Evolutionary conservation across 2,113 vertebrate genomes (phyloP).

Genomic region (Notiomystis cincta): DNA sequence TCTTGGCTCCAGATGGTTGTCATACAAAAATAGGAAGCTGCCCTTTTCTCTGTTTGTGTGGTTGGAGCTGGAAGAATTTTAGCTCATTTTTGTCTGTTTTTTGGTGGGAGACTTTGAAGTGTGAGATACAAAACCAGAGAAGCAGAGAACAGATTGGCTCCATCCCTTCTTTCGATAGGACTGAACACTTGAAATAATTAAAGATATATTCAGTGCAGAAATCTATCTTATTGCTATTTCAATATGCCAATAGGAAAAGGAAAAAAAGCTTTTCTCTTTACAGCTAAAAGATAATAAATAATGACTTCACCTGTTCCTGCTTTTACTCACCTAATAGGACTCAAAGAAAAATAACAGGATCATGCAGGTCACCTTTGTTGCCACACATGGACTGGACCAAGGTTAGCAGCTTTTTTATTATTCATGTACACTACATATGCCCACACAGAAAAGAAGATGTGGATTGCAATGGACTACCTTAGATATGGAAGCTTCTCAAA

Average conservation of each 20-base stretch:
- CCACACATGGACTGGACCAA: not conserved
- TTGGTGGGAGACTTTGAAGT: not conserved
- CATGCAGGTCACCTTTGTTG: not conserved
- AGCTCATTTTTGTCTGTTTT: not conserved
- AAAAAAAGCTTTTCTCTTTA: no score
- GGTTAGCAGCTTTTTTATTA: not conserved
- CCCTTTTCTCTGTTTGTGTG: not conserved
- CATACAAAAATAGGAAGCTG: not conserved
- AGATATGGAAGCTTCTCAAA: not conserved
- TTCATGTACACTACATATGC: not conserved
- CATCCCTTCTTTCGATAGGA: not conserved
- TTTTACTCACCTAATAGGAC: not conserved
- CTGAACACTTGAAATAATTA: not conserved
- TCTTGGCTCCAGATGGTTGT: rapidly evolving
- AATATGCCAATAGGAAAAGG: not conserved
- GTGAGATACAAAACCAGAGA: not conserved
- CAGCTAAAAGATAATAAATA: not conserved
- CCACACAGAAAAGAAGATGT: not conserved
- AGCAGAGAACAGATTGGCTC: not conserved
- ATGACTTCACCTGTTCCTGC: not conserved
- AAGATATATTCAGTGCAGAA: not conserved
- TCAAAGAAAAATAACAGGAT: not conserved
- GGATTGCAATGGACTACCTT: not conserved
- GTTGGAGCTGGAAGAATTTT: not conserved
- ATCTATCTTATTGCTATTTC: not conserved